Evolutionary conservation across 2,888 invertebrate species (phyloP), one percentile per base, ranked within the genome.

Genomic region (Xestia xanthographa): DNA sequence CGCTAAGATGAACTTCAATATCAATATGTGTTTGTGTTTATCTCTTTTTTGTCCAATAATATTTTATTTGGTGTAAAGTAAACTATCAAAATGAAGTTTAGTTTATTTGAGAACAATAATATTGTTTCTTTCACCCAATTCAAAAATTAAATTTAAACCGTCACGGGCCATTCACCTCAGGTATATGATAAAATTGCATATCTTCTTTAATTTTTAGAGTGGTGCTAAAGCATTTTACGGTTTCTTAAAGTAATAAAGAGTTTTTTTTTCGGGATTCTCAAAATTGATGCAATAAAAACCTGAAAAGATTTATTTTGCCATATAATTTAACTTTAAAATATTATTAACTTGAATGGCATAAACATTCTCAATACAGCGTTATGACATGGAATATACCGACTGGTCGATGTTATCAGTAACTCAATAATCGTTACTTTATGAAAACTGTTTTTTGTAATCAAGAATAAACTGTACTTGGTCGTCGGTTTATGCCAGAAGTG

Each of bases 221-320:
- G 76, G 76, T 87, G 77, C 58, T 85, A 82, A 87, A 87, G 78
- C 14, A 53, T 82, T 87, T 84, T 80, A 85, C 50, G 72, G 71
- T 50, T 48, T 69, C 53, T 11, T 17, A 6, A 20, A 34, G 56
- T 43, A 80, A 78, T 81, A 77, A 79, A 78, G n/a, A 41, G 65
- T 41, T 41, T 41, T n/a, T 58, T 71, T 75, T 75, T 80, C 56
- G 70, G 70, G 62, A 74, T 77, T 70, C 66, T 79, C 77, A n/a
- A 79, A 74, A 72, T 67, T 72, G 11, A 22, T 67, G 67, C 67
- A 69, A 68, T 85, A 80, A 84, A 86, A 75, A 12, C 17, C 53
- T 68, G 56, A 68, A 70, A 63, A 76, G 85, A 85, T 85, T 83
- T 77, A 85, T 77, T 69, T 76, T 48, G 48, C 53, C 74, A 72